phyloP scores from a whole-genome alignment of 2,797 vertebrate genomes.

The Acanthopagrus latus region DNA sequence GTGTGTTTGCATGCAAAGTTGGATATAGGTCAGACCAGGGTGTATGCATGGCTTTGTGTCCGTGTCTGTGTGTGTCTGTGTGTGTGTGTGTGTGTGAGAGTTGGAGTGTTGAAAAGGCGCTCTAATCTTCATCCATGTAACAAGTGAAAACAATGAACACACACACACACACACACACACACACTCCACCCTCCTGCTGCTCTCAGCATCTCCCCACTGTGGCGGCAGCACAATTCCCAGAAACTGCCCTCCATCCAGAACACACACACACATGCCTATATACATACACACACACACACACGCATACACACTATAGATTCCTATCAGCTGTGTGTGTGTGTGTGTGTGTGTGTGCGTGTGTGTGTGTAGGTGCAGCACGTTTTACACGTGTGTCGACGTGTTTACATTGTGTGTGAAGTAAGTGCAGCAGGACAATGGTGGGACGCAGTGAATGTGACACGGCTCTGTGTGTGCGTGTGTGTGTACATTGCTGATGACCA shows the following conservation, averaged over 20 bases:
- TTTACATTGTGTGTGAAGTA: conserved; percentile 65
- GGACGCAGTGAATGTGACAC: conserved; percentile 53
- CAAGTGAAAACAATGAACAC: conserved; percentile 64
- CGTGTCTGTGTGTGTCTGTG: conserved; percentile 19
- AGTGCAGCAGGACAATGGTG: conserved; percentile 71
- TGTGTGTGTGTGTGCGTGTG: conserved; percentile 59
- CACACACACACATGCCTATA: conserved; percentile 24
- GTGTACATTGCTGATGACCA: conserved; percentile 19
- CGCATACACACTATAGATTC: conserved; percentile 55
- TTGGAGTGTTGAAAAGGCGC: conserved; percentile 63
- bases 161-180: conserved; percentile 18
- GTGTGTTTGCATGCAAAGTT: conserved; percentile 50
- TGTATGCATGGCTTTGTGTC: conserved; percentile 45
- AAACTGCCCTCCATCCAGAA: conserved; percentile 63
- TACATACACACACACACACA: conserved; percentile 28
- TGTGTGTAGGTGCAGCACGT: conserved; percentile 49
- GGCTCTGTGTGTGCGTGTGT: conserved; percentile 4
- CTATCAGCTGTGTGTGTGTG: conserved; percentile 58
- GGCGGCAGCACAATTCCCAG: conserved; percentile 77
- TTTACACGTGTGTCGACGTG: conserved; percentile 69
- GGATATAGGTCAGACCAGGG: conserved; percentile 65
- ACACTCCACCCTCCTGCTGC: conserved; percentile 60
- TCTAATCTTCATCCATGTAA: conserved; percentile 60
- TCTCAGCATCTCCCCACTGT: conserved; percentile 59
- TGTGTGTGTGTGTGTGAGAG: conserved; percentile 31